A percentile compares a stretch with the other conserved stretches of the same genome.
phyloP scores from a whole-genome alignment of 1,140 invertebrate species.

The Diachasma alloeum region DNA sequence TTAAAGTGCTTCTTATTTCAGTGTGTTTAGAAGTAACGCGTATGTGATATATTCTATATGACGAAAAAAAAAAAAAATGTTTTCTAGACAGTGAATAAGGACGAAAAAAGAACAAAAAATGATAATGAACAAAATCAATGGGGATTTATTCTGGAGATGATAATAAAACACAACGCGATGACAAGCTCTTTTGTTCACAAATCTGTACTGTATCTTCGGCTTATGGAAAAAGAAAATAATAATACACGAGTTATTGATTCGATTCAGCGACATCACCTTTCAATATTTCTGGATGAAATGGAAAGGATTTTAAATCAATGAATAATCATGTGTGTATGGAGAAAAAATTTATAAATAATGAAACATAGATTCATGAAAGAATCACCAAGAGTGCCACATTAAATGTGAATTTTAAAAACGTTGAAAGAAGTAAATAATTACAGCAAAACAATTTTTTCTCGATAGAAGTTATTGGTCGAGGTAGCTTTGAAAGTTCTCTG shows the following conservation, averaged over 20 bases:
- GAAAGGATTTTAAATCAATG: background rate
- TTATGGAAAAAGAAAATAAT: background rate
- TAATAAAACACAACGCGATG: slow-evolving; percentile 23
- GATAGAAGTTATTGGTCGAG: background rate
- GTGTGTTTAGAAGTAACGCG: slow-evolving; percentile 66
- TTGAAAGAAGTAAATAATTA: slow-evolving; percentile 2
- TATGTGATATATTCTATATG: slow-evolving; percentile 67
- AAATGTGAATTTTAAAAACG: slow-evolving; percentile 22
- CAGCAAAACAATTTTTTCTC: background rate
- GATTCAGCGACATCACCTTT: background rate
- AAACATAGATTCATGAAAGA: slow-evolving; percentile 28
- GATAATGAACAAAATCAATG: slow-evolving; percentile 14
- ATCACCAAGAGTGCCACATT: slow-evolving; percentile 32
- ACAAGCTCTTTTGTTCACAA: slow-evolving; percentile 42
- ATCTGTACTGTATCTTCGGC: slow-evolving; percentile 26
- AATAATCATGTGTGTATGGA: background rate
- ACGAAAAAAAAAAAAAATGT: slow-evolving; percentile 44
- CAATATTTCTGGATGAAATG: background rate
- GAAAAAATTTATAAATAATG: slow-evolving; percentile 16
- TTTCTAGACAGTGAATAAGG: slow-evolving; percentile 49
- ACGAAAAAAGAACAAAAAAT: slow-evolving; percentile 22
- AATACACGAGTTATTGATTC: background rate
- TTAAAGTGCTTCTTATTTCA: slow-evolving; percentile 68
- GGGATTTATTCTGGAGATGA: background rate
- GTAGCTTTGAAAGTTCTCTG: slow-evolving; percentile 6